These are phyloP conservation scores for Astreopora myriophthalma DNA, from an alignment of 64 coral and sea anemone species.

Conservation along the genomic window DNA sequence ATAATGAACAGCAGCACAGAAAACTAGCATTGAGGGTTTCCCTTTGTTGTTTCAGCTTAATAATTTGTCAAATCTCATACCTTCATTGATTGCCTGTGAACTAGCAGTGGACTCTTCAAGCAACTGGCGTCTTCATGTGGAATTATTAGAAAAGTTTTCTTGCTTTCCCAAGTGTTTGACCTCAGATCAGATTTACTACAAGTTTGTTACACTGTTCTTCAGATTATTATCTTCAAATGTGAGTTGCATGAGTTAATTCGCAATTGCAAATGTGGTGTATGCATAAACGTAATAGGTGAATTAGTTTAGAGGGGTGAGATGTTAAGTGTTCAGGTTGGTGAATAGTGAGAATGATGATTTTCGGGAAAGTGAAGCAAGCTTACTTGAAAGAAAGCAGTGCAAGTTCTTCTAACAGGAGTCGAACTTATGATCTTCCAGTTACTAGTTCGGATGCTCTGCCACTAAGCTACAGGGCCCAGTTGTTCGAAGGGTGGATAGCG, in stretches of 20 bases:
- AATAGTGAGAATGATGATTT: no score
- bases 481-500: no score
- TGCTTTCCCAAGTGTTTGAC: conserved; percentile 93
- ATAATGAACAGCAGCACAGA: background rate
- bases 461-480: no score
- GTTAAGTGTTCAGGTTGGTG: no score
- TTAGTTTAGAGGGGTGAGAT: no score
- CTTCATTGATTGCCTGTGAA: conserved; percentile 94
- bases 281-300: no score
- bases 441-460: no score
- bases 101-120: conserved; percentile 92
- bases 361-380: no score
- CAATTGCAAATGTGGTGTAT: background rate
- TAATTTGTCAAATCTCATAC: conserved; percentile 99
- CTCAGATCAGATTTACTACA: conserved; percentile 99
- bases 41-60: conserved; percentile 85
- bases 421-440: no score
- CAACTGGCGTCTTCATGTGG: conserved; percentile 94
- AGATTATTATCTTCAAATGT: conserved; percentile 95
- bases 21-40: background rate
- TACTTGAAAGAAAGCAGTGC: no score
- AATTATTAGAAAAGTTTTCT: conserved; percentile 92
- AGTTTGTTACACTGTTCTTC: conserved; percentile 98
- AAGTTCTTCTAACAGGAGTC: no score
- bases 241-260: conserved; percentile 21